A percentile compares a stretch with the other conserved stretches of the same genome.
These are phyloP conservation scores for Shargacucullia verbasci DNA, from an alignment of 2,888 invertebrate species.

Conservation along the genomic window DNA sequence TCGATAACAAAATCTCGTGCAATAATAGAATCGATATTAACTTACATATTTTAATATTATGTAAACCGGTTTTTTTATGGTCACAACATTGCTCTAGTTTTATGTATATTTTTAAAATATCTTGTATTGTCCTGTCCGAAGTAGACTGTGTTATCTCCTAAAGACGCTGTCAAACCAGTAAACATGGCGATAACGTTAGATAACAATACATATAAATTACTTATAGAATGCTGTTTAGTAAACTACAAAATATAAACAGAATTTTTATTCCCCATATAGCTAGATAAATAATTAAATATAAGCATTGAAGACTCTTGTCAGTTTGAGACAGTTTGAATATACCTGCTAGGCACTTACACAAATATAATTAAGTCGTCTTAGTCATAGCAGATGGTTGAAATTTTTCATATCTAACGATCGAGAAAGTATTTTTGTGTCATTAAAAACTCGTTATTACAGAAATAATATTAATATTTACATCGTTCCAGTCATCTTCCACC, in stretches of 20 bases:
- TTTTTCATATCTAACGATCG: conserved; percentile 2
- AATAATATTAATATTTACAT: conserved; percentile 14
- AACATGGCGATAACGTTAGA: conserved; percentile 70
- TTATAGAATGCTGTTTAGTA: conserved; percentile 36
- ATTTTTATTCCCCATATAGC: too few relatives aligned
- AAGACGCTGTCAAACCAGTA: conserved; percentile 79
- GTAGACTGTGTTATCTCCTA: conserved; percentile 68
- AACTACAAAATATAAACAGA: conserved; percentile 8
- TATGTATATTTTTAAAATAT: conserved; percentile 17
- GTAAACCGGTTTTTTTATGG: neutral
- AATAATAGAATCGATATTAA: conserved; percentile 12
- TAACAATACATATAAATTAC: conserved; percentile 54
- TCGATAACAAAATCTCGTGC: conserved; percentile 3
- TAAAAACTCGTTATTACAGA: conserved; percentile 1
- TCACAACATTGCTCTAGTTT: conserved; percentile 21
- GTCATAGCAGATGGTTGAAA: conserved; percentile 2
- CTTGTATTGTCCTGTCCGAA: conserved; percentile 25
- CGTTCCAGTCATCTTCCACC: conserved; percentile 35
- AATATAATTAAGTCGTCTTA: conserved; percentile 16
- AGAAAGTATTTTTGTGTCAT: conserved; percentile 14
- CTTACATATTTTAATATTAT: neutral
- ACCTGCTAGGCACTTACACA: neutral
- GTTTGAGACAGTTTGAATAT: too few relatives aligned
- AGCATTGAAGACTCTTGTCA: conserved; percentile 4
- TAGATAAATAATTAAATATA: neutral